A percentile compares a stretch with the other conserved stretches of the same genome.
phyloP scores from a whole-genome alignment of 2,888 invertebrate genomes.

The Caprella mutica region DNA sequence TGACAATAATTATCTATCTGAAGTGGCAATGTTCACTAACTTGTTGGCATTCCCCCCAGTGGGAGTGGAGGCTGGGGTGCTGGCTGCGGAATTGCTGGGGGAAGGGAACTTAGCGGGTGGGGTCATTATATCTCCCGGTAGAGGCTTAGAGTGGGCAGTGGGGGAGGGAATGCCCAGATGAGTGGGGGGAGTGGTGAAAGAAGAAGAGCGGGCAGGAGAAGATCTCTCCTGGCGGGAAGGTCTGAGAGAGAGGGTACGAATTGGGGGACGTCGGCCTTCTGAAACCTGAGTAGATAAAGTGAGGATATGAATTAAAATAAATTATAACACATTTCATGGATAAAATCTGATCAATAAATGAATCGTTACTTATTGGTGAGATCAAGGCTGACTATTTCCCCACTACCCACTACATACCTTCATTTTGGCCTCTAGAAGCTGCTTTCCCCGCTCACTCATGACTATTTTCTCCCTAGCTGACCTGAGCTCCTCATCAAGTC shows the following conservation, averaged over 20 bases:
- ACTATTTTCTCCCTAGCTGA: slow-evolving; percentile 57
- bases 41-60: background rate
- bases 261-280: slow-evolving; percentile 26
- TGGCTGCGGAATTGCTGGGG: background rate
- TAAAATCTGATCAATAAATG: too few relatives aligned
- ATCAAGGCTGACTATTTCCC: too few relatives aligned
- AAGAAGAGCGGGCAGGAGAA: slow-evolving; percentile 25
- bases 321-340: too few relatives aligned
- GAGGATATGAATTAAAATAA: too few relatives aligned
- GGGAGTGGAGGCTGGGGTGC: slow-evolving; percentile 4
- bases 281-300: slow-evolving; percentile 23
- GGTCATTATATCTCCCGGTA: too few relatives aligned
- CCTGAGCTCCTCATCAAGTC: slow-evolving; percentile 57
- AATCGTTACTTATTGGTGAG: too few relatives aligned
- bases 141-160: background rate
- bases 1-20: background rate
- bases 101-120: too few relatives aligned
- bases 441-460: slow-evolving; percentile 53
- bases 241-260: slow-evolving; percentile 25
- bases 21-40: background rate
- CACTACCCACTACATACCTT: too few relatives aligned
- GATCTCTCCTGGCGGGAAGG: slow-evolving; percentile 23
- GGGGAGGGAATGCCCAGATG: slow-evolving; percentile 10
- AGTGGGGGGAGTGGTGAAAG: slow-evolving; percentile 27
- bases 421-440: slow-evolving; percentile 49